Evolutionary conservation across 2,888 invertebrate genomes (phyloP).

Genomic region (Synergus umbraculus): DNA sequence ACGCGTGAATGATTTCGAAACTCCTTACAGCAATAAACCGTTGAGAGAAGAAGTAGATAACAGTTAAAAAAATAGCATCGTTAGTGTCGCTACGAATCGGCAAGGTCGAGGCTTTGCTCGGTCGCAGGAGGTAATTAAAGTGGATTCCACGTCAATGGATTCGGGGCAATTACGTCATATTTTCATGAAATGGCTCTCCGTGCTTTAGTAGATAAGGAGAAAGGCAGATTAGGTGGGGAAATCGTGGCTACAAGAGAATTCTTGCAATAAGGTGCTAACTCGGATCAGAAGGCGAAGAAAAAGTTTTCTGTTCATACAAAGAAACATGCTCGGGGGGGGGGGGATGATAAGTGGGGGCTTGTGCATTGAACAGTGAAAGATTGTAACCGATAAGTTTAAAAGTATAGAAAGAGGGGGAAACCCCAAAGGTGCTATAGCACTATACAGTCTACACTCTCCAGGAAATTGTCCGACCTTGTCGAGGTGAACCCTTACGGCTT

Average conservation of each 20-base stretch:
- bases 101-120: constrained; percentile 37
- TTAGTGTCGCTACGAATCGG: constrained; percentile 33
- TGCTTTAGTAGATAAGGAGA: neutral
- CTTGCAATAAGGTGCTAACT: constrained; percentile 29
- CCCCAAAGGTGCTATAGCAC: constrained; percentile 54
- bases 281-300: neutral
- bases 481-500: constrained; percentile 66
- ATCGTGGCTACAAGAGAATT: neutral
- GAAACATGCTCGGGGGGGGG: neutral
- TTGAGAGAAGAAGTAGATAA: constrained; percentile 16
- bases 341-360: constrained; percentile 35
- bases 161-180: constrained; percentile 36
- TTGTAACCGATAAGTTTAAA: constrained; percentile 21
- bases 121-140: constrained; percentile 30
- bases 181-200: constrained; percentile 3
- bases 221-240: neutral
- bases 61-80: constrained; percentile 26
- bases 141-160: constrained; percentile 35
- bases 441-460: constrained; percentile 44
- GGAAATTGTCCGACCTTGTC: constrained; percentile 66
- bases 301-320: neutral
- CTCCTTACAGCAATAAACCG: neutral
- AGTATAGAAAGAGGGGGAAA: constrained; percentile 55
- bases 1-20: constrained; percentile 17
- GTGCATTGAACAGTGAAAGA: constrained; percentile 33